Conservation (phyloP, 2,797 vertebrate species). For the Xiphorhynchus erythropygius region DNA sequence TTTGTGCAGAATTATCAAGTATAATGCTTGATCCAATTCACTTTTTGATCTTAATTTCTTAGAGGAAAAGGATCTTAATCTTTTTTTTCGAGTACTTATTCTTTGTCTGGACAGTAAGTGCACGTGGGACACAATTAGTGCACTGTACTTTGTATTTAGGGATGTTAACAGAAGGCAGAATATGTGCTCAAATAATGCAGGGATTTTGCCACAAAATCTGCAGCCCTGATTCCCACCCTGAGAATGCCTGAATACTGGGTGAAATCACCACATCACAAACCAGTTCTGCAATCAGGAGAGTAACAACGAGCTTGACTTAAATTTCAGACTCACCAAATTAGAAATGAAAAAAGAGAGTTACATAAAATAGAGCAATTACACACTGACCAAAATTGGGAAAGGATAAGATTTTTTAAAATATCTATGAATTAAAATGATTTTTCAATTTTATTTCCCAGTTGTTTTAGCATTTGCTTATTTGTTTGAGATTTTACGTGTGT, state of each 20-base stretch:
- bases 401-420: not conserved
- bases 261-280: not conserved
- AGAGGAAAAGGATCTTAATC: slow-evolving; percentile 5
- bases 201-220: slow-evolving; percentile 19
- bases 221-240: not conserved
- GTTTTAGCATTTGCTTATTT: not conserved
- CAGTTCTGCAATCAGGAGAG: not conserved
- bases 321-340: not conserved
- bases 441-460: not conserved
- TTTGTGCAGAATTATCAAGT: not conserved
- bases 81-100: slow-evolving; percentile 4
- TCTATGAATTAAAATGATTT: not conserved
- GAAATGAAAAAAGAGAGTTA: not conserved
- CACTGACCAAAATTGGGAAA: not conserved
- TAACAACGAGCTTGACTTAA: not conserved
- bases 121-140: slow-evolving; percentile 58
- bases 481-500: fast-evolving
- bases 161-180: slow-evolving; percentile 17
- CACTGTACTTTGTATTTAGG: not conserved
- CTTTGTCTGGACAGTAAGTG: slow-evolving; percentile 13
- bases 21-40: slow-evolving; percentile 10
- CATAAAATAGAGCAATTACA: not conserved
- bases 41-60: slow-evolving; percentile 51
- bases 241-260: not conserved
- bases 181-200: slow-evolving; percentile 34